phyloP scores from a whole-genome alignment of 2,113 vertebrate genomes.

The Heterotis niloticus region DNA sequence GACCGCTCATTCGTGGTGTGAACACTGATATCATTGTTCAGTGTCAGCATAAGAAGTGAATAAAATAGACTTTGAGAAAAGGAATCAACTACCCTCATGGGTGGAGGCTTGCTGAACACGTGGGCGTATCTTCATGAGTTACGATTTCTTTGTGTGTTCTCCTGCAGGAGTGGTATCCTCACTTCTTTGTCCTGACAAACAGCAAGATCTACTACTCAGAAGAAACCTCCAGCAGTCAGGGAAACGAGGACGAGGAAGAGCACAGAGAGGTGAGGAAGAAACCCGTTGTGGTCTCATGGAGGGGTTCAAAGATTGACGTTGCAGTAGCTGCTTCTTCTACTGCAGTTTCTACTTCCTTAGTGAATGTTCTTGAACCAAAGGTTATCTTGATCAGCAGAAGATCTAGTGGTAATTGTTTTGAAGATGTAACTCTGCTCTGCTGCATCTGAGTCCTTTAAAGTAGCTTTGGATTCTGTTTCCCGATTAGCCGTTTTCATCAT shows the following conservation, averaged over 20 bases:
- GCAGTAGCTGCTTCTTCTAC: no score
- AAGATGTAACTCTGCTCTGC: no score
- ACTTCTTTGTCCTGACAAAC: slow-evolving; percentile 97
- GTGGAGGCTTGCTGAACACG: neutral
- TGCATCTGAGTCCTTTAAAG: no score
- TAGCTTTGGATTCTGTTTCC: no score
- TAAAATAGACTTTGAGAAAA: no score
- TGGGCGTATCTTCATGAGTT: neutral
- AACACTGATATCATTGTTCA: neutral
- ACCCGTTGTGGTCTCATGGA: neutral
- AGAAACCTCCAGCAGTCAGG: slow-evolving; percentile 84
- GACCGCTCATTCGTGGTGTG: slow-evolving; percentile 16
- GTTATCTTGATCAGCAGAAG: no score
- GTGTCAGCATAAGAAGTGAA: neutral
- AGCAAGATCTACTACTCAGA: slow-evolving; percentile 97
- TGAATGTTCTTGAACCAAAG: no score
- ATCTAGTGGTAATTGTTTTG: no score
- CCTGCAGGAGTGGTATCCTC: slow-evolving; percentile 90
- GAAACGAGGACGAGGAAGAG: slow-evolving; percentile 94
- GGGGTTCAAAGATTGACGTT: neutral
- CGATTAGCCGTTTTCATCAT: no score
- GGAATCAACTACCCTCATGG: neutral
- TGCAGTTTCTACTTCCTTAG: no score
- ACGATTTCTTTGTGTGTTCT: no score
- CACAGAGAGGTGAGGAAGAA: slow-evolving; percentile 80